Conservation (phyloP, 1,140 invertebrate species). For the Wiebesia pumilae region DNA sequence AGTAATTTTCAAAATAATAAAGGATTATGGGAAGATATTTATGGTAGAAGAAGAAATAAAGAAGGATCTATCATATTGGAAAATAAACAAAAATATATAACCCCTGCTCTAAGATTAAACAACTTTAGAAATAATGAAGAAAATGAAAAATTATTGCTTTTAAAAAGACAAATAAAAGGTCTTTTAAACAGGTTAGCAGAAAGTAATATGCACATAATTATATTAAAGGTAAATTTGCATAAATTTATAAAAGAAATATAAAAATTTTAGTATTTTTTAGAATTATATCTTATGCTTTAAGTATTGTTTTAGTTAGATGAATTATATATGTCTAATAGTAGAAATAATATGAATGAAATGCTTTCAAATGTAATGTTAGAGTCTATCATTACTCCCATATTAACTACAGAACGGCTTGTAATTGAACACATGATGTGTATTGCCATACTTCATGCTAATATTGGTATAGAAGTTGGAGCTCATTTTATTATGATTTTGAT, state of each 20-base stretch:
- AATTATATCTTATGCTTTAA: background rate
- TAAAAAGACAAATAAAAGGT: slow-evolving; percentile 90
- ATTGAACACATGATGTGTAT: slow-evolving; percentile 90
- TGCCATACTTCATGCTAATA: slow-evolving; percentile 90
- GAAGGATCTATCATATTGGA: slow-evolving; percentile 84
- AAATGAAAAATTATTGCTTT: slow-evolving; percentile 77
- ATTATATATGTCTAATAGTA: slow-evolving; percentile 82
- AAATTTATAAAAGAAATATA: background rate
- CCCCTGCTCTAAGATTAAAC: slow-evolving; percentile 84
- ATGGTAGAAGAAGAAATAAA: slow-evolving; percentile 88
- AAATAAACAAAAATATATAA: slow-evolving; percentile 83
- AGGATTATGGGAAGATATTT: slow-evolving; percentile 91
- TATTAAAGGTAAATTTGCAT: slow-evolving; percentile 75
- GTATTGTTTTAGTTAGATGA: slow-evolving; percentile 44
- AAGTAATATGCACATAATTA: slow-evolving; percentile 90
- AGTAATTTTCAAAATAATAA: slow-evolving; percentile 57
- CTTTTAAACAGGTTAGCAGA: slow-evolving; percentile 91
- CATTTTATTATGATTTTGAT: slow-evolving; percentile 84
- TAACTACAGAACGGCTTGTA: slow-evolving; percentile 86
- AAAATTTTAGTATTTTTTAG: background rate
- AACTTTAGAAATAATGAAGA: slow-evolving; percentile 74
- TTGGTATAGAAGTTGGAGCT: slow-evolving; percentile 92
- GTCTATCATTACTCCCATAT: slow-evolving; percentile 78
- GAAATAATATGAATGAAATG: slow-evolving; percentile 88
- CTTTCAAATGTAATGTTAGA: slow-evolving; percentile 82